These are phyloP conservation scores for Apocrypta bakeri DNA, from an alignment of 1,140 invertebrate species.

Conservation along the genomic window DNA sequence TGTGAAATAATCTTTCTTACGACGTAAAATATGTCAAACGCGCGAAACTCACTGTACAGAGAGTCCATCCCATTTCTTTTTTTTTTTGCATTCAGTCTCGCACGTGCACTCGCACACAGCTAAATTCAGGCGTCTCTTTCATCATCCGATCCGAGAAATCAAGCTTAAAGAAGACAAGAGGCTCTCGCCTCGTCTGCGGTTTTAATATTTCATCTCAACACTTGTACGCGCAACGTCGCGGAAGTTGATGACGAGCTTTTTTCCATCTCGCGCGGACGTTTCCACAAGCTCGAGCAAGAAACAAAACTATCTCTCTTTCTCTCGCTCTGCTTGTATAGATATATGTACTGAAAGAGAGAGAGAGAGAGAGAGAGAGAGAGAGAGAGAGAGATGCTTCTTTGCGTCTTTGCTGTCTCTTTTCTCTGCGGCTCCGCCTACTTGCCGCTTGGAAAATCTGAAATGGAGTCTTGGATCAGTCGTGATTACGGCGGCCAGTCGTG, in stretches of 20 bases:
- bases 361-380: no score
- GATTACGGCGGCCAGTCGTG: constrained; percentile 62
- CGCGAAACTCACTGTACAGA: no score
- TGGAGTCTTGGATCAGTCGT: constrained; percentile 68
- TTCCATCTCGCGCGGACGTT: neutral
- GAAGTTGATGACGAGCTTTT: neutral
- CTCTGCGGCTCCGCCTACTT: constrained; percentile 16
- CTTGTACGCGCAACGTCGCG: constrained; percentile 28
- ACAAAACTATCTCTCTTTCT: constrained; percentile 42
- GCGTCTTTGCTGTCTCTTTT: neutral
- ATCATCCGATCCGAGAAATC: constrained; percentile 36
- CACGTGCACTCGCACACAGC: no score
- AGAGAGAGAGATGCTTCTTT: constrained; percentile 17
- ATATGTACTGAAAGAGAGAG: no score
- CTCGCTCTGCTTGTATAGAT: no score
- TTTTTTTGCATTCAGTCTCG: no score
- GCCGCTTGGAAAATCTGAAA: constrained; percentile 64
- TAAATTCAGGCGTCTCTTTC: constrained; percentile 32
- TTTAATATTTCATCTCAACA: constrained; percentile 44
- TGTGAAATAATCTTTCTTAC: no score
- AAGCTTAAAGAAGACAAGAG: constrained; percentile 22
- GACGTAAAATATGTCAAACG: no score
- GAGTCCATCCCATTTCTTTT: no score
- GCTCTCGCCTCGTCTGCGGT: constrained; percentile 17
- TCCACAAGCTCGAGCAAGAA: constrained; percentile 35